These are phyloP conservation scores for Allobates femoralis DNA, from an alignment of 2,797 vertebrate genomes.

Conservation along the genomic window DNA sequence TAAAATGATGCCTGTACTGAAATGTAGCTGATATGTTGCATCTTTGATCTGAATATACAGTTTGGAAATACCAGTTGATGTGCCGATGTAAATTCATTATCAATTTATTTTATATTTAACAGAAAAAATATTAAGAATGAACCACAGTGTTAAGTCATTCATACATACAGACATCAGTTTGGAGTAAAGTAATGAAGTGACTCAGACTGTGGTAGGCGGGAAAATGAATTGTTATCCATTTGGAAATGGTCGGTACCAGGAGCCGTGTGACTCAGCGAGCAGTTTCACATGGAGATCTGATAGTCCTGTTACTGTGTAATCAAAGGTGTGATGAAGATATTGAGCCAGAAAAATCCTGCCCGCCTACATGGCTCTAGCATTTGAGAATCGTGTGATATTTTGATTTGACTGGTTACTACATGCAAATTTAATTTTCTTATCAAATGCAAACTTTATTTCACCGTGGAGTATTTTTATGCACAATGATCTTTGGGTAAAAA, in stretches of 20 bases:
- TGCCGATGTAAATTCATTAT: neutral
- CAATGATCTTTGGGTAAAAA: neutral
- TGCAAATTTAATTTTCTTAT: neutral
- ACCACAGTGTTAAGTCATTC: neutral
- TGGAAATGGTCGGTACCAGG: slow-evolving; percentile 75
- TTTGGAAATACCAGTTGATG: too few relatives aligned
- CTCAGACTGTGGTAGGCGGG: slow-evolving; percentile 64
- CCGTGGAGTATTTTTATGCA: neutral
- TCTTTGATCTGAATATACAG: too few relatives aligned
- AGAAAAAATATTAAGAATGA: neutral
- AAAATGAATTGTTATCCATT: slow-evolving; percentile 73
- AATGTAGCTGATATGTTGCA: too few relatives aligned
- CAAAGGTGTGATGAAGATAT: slow-evolving; percentile 59
- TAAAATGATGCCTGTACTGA: too few relatives aligned
- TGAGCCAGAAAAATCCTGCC: slow-evolving; percentile 24
- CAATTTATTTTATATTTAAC: neutral
- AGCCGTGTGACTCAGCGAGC: slow-evolving; percentile 67
- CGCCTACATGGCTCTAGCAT: neutral
- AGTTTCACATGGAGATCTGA: slow-evolving; percentile 53
- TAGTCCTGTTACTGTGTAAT: slow-evolving; percentile 46
- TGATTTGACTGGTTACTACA: slow-evolving; percentile 4
- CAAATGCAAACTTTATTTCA: neutral
- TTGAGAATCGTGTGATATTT: neutral
- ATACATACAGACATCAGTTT: neutral
- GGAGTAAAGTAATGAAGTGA: slow-evolving; percentile 54